Conservation (phyloP, 2,888 invertebrate species). For the Ochlodes sylvanus region DNA sequence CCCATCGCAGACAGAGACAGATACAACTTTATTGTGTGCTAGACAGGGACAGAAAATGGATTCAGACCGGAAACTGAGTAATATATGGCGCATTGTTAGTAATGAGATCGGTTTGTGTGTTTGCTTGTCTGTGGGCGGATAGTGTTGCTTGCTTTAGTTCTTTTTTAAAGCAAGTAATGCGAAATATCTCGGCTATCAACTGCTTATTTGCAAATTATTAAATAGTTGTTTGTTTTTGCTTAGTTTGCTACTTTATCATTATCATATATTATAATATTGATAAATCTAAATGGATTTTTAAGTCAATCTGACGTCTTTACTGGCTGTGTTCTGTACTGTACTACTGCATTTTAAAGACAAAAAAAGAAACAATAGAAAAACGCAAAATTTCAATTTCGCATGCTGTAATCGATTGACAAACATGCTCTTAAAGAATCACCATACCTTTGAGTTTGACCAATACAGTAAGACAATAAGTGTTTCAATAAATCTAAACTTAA, state of each 20-base stretch:
- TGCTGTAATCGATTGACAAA: background rate
- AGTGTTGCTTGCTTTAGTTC: slow-evolving; percentile 42
- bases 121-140: slow-evolving; percentile 66
- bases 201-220: slow-evolving; percentile 35
- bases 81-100: slow-evolving; percentile 84
- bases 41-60: slow-evolving; percentile 57
- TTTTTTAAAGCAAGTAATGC: slow-evolving; percentile 44
- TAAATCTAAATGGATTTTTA: too few relatives aligned
- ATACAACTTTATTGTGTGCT: slow-evolving; percentile 28
- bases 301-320: too few relatives aligned
- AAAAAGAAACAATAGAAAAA: too few relatives aligned
- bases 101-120: slow-evolving; percentile 80
- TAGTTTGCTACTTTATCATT: background rate
- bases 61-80: slow-evolving; percentile 80
- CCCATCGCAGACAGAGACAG: slow-evolving; percentile 63
- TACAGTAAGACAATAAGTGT: slow-evolving; percentile 25
- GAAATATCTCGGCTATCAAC: slow-evolving; percentile 44
- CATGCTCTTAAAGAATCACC: slow-evolving; percentile 28
- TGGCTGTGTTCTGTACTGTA: too few relatives aligned
- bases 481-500: background rate
- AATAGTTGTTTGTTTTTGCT: background rate
- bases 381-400: too few relatives aligned
- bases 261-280: too few relatives aligned
- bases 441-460: slow-evolving; percentile 32
- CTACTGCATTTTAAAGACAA: too few relatives aligned